Evolutionary conservation across 2,888 invertebrate genomes (phyloP), one percentile per base, ranked within the genome.

Genomic region (Sclerodermus sp.): DNA sequence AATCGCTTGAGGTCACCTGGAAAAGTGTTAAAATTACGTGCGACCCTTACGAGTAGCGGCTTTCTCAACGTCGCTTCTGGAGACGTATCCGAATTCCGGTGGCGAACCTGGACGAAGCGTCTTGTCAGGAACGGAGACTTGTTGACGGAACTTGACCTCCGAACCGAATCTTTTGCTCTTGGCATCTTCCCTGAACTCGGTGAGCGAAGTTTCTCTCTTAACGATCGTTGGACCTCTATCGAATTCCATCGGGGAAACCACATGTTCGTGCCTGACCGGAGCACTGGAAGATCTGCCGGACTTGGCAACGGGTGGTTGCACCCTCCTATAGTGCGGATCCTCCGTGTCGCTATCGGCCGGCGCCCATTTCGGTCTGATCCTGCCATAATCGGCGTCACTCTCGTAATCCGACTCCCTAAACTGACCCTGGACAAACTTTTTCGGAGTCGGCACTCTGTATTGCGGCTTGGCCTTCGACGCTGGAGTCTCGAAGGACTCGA

Each of bases 391-490:
- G 4, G 84, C 79, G 64, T 88, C 88, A 68, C 86, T 87, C 62
- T 88, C 87, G 61, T 88, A 88, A 64, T 88, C 88, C 45, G 86
- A 87, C 63, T 87, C 87, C 13, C 83, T 79, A 55, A 84, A 85
- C 52, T 86, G 85, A 10, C 86, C 86, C 5, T 83, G 84, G 15
- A 85, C 73, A 65, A 88, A 88, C 71, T 86, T 87, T 3, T 81
- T 85, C 1, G 87, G 87, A 2, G 81, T 85, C 0, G 85, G 82
- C 2, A 78, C 74, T 6, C 51, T 65, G 42, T 34, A 12, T 5
- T 61, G 49, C 4, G 67, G 45, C 46, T 60, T 61, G 23, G 53
- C 66, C 41, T 50, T 57, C 45, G 55, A 51, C 5, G 49, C 50
- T 15, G 45, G 42, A 0, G 42, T 1, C 1, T 51, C 52, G 41